A percentile compares a stretch with the other conserved stretches of the same genome.
Evolutionary conservation across 1,140 invertebrate genomes (phyloP).

Genomic region (Trigoniulus corallinus): DNA sequence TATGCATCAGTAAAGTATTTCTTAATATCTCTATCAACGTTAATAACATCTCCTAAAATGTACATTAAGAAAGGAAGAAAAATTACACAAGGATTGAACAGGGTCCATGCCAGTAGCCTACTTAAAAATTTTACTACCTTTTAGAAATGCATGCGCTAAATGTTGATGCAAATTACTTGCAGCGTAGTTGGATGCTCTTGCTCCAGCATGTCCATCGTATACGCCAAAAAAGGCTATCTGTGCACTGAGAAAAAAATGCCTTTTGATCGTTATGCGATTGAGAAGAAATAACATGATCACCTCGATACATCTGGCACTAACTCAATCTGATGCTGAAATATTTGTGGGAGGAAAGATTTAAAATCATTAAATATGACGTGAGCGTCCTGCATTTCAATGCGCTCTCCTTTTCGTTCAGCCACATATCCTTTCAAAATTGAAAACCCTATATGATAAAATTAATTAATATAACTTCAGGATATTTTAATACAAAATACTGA

Average conservation of each 20-base stretch:
- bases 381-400: slow-evolving; percentile 35
- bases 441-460: too few relatives aligned
- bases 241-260: not conserved
- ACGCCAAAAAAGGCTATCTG: slow-evolving; percentile 25
- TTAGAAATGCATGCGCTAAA: slow-evolving; percentile 27
- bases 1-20: slow-evolving; percentile 29
- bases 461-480: not conserved
- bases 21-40: slow-evolving; percentile 29
- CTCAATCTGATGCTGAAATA: not conserved
- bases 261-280: not conserved
- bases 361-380: slow-evolving; percentile 21
- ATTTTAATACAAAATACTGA: not conserved
- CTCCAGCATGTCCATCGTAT: slow-evolving; percentile 33
- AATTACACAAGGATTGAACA: too few relatives aligned
- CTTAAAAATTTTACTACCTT: too few relatives aligned
- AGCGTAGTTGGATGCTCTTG: slow-evolving; percentile 29
- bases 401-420: slow-evolving; percentile 28
- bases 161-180: slow-evolving; percentile 26
- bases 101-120: too few relatives aligned
- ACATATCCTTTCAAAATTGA: slow-evolving; percentile 11
- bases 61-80: too few relatives aligned
- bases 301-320: not conserved
- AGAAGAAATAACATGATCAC: not conserved
- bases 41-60: slow-evolving; percentile 9
- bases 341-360: not conserved